Conservation (phyloP, 2,113 vertebrate species). For the Hirundichthys speculiger region DNA sequence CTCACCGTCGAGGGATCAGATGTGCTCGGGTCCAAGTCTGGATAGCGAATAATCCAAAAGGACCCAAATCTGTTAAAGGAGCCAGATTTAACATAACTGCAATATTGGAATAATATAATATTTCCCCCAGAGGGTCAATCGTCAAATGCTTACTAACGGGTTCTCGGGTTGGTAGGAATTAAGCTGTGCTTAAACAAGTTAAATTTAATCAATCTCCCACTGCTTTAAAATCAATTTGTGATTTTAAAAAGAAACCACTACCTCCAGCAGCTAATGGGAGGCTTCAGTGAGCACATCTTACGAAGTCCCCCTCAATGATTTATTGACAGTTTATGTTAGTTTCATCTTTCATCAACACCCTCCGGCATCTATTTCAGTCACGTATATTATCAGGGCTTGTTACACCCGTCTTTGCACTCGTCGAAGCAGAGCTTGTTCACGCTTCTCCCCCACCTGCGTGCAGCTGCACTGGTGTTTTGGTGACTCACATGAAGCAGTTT, state of each 20-base stretch:
- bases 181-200: conserved; percentile 1
- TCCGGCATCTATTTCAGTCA: conserved; percentile 13
- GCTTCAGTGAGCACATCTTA: not conserved
- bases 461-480: too few relatives aligned
- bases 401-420: too few relatives aligned
- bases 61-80: too few relatives aligned
- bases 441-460: too few relatives aligned
- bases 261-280: not conserved
- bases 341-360: conserved; percentile 12
- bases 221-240: conserved; percentile 5
- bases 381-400: not conserved
- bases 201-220: not conserved
- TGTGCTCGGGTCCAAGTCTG: too few relatives aligned
- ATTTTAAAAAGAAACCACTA: conserved; percentile 18
- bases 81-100: too few relatives aligned
- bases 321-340: conserved; percentile 2
- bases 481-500: too few relatives aligned
- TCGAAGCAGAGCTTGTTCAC: too few relatives aligned
- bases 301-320: not conserved
- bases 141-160: not conserved
- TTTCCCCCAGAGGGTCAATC: too few relatives aligned
- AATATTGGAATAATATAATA: too few relatives aligned
- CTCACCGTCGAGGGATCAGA: too few relatives aligned
- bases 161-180: conserved; percentile 8
- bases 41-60: too few relatives aligned